Evolutionary conservation across 92 coral and sea anemone genomes (phyloP), one percentile per base, ranked within the genome.

Genomic region (Meandrina meandrites): DNA sequence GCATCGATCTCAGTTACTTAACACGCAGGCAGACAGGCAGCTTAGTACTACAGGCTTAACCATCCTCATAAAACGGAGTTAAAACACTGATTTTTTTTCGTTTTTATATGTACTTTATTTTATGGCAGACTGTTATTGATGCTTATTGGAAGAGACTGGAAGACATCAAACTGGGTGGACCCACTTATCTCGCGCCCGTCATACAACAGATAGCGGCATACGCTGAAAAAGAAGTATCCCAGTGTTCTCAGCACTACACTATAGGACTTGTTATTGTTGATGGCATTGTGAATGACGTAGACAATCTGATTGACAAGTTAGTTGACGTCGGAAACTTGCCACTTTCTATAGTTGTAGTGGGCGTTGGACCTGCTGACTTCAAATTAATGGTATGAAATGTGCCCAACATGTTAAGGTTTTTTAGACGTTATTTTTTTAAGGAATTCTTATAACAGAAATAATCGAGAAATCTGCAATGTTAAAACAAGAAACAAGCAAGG

Each of bases 181-280:
- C 99, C 14, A 96, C 99, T 50, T 91, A 87, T 88, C 94, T 96
- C 15, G 97, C 98, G 87, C 99, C 99, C 81, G 95, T 96, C 50
- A 86, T 96, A 54, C 89, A 93, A 86, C 89, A 89, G 78, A 88
- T 92, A 80, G 93, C 96, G 84, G 93, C 94, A n/a, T 92, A 95
- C 82, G 94, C 94, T 86, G 91, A 89, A 82, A 91, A 80, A 47
- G 85, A 88, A 73, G 87, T 93, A 72, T 87, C 92, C 86, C 96
- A 88, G 70, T 81, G 88, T 80, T 89, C 91, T 69, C 98, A 95
- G 84, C 91, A 91, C 58, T 96, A 95, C 91, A 88, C 92, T 62
- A 92, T 94, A 88, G 95, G 94, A 84, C 88, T 93, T 79, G 93
- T 96, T 73, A 86, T 96, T 58, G 86, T 94, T 68, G 99, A 96